Percentiles rank a stretch among this genome's conserved stretches.
phyloP scores from a whole-genome alignment of 2,888 invertebrate genomes.

The Xylophagus ater region DNA sequence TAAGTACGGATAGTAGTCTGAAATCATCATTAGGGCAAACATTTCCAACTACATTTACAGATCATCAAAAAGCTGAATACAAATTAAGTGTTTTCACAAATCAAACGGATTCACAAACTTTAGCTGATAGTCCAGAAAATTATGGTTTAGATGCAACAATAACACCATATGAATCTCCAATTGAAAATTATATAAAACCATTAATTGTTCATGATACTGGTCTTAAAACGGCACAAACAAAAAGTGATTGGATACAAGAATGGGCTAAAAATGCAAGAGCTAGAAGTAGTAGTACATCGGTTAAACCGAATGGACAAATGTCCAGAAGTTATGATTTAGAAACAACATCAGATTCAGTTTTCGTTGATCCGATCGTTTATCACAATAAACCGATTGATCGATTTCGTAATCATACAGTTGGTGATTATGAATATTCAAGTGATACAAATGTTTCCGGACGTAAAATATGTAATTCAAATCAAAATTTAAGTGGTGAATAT shows the following conservation, averaged over 20 bases:
- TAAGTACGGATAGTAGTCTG: constrained; percentile 34
- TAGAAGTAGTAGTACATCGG: constrained; percentile 31
- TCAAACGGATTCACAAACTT: constrained; percentile 24
- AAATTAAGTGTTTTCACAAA: constrained; percentile 36
- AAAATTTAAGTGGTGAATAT: constrained; percentile 1
- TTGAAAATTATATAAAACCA: constrained; percentile 14
- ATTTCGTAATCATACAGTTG: constrained; percentile 26
- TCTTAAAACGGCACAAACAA: constrained; percentile 35
- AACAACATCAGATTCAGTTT: constrained; percentile 23
- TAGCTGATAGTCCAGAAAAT: neutral
- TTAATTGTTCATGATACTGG: constrained; percentile 26
- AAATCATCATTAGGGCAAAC: constrained; percentile 26
- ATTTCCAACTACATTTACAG: constrained; percentile 27
- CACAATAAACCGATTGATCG: constrained; percentile 30
- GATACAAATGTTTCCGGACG: constrained; percentile 27
- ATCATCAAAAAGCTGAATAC: constrained; percentile 38
- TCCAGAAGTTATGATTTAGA: constrained; percentile 36
- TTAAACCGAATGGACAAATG: constrained; percentile 25
- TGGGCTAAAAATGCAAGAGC: constrained; percentile 51
- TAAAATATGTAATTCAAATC: constrained; percentile 13
- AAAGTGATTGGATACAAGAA: constrained; percentile 49
- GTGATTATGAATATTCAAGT: constrained; percentile 36
- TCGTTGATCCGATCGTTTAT: constrained; percentile 27
- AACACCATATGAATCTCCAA: constrained; percentile 23
- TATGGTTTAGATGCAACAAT: constrained; percentile 16